Evolutionary conservation across 2,888 invertebrate species (phyloP).

Genomic region (Drosophila bunnanda): DNA sequence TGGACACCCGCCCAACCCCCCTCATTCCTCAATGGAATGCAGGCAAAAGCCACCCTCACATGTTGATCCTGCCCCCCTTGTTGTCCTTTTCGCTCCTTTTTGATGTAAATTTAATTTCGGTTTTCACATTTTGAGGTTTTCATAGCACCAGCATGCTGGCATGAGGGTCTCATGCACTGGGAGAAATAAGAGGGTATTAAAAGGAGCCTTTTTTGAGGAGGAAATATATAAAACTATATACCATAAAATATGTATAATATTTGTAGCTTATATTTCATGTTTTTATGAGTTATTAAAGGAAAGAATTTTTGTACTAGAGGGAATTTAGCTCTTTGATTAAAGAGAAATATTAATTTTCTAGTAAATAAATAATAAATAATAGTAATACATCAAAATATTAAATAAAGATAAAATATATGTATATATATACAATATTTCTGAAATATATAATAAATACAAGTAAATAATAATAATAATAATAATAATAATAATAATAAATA

Average conservation of each 20-base stretch:
- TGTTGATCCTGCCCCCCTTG: constrained; percentile 36
- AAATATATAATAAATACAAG: no score
- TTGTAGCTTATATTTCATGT: no score
- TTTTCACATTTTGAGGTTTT: constrained; percentile 78
- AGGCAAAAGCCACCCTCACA: constrained; percentile 40
- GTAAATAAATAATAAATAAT: no score
- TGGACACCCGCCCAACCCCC: background rate
- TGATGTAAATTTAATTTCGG: constrained; percentile 80
- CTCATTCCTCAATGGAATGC: background rate
- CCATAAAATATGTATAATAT: no score
- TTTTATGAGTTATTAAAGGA: background rate
- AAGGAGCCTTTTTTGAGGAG: no score
- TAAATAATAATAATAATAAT: no score
- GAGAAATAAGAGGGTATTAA: background rate
- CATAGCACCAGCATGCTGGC: constrained; percentile 36
- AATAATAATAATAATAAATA: no score
- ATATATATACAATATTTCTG: background rate
- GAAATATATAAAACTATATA: background rate
- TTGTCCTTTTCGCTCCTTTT: constrained; percentile 52
- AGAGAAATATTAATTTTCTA: no score
- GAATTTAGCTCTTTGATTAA: background rate
- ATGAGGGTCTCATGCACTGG: constrained; percentile 6
- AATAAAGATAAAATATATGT: background rate
- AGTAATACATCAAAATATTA: no score
- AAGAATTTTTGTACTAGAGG: no score